Conservation (phyloP, 2,113 vertebrate genomes). For the Oxygymnocypris stewartii region DNA sequence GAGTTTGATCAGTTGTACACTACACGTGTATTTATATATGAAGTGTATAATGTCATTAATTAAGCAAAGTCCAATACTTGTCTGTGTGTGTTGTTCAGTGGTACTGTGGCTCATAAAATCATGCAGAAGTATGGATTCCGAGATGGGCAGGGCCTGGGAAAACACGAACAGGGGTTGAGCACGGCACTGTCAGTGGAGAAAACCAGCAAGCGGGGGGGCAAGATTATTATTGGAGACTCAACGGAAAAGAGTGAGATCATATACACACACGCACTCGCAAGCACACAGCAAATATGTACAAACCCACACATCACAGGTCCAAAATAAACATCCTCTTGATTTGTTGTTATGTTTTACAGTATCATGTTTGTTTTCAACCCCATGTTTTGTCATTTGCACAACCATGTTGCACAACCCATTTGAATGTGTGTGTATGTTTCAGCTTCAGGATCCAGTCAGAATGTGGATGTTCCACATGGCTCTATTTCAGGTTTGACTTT, state of each 20-base stretch:
- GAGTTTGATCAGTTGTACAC: not conserved
- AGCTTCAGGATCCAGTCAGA: conserved; percentile 65
- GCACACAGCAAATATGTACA: not conserved
- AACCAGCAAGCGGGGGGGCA: conserved; percentile 97
- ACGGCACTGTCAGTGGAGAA: conserved; percentile 96
- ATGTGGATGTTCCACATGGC: conserved; percentile 59
- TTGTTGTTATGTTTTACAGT: not conserved
- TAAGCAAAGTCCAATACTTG: not conserved
- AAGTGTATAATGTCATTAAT: not conserved
- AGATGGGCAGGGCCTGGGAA: conserved; percentile 95
- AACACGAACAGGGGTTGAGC: conserved; percentile 96
- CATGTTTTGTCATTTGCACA: conserved; percentile 32
- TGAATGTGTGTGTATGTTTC: conserved; percentile 23
- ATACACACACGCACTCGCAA: not conserved
- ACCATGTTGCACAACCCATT: not conserved
- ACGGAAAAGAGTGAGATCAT: conserved; percentile 86
- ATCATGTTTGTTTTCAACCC: conserved; percentile 40
- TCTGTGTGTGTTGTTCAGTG: conserved; percentile 73
- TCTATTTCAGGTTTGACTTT: conserved; percentile 68
- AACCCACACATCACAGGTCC: not conserved
- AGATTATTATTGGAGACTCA: conserved; percentile 93
- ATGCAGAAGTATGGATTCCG: conserved; percentile 99
- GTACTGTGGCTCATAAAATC: conserved; percentile 98
- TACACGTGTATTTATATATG: not conserved
- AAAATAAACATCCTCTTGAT: not conserved